A percentile compares a stretch with the other conserved stretches of the same genome.
Conservation (phyloP, 2,113 vertebrate species). For the Callospermophilus lateralis region DNA sequence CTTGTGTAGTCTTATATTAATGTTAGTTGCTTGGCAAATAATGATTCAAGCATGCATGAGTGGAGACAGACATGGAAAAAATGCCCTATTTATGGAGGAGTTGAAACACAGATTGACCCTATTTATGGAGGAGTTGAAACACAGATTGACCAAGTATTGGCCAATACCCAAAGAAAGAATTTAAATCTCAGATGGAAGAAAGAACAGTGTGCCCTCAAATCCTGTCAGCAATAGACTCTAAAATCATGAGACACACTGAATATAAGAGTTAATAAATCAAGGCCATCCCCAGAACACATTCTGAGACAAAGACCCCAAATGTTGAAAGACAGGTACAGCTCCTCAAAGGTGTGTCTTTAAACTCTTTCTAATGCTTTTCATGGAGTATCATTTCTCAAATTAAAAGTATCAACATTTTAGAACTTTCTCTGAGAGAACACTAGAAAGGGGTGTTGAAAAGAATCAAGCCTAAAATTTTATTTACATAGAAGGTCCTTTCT, state of each 20-base stretch:
- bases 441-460: slow-evolving; percentile 36
- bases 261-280: not conserved
- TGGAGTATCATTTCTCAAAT: not conserved
- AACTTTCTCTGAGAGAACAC: not conserved
- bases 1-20: not conserved
- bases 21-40: not conserved
- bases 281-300: not conserved
- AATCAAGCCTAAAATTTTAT: not conserved
- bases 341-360: not conserved
- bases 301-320: not conserved
- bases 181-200: slow-evolving; percentile 45
- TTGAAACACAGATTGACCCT: not conserved
- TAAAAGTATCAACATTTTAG: not conserved
- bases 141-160: not conserved
- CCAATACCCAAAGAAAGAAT: not conserved
- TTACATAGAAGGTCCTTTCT: not conserved
- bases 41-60: not conserved
- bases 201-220: not conserved
- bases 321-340: not conserved
- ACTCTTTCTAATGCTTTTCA: not conserved
- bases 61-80: not conserved
- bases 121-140: not conserved
- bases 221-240: not conserved
- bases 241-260: slow-evolving; percentile 9
- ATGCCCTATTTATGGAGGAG: not conserved